These are phyloP conservation scores for Gulo gulo DNA, from an alignment of 2,113 vertebrate species.

Conservation along the genomic window DNA sequence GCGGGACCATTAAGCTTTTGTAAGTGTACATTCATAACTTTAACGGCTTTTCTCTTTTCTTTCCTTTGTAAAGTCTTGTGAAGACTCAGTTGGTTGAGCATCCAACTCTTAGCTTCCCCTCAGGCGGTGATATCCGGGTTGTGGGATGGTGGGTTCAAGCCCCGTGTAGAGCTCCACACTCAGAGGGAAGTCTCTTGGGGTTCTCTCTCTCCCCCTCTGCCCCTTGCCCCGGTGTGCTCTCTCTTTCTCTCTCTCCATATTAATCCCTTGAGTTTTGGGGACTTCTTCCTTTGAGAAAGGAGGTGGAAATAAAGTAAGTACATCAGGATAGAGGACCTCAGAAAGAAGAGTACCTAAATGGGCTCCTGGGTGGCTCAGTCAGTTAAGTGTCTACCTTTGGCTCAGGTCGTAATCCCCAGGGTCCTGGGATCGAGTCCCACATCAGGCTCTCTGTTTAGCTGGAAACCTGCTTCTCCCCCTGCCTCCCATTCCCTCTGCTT, in stretches of 20 bases:
- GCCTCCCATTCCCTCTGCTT: too few species aligned
- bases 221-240: neutral
- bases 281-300: neutral
- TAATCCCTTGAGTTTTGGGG: neutral
- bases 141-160: neutral
- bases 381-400: neutral
- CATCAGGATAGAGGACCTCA: neutral
- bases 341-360: neutral
- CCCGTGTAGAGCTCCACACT: neutral
- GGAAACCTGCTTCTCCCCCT: too few species aligned
- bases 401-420: neutral
- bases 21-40: neutral
- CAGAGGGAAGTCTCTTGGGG: neutral
- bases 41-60: neutral
- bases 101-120: neutral
- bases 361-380: neutral
- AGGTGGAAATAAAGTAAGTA: neutral
- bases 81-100: neutral
- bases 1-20: neutral
- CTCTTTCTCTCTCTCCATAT: neutral
- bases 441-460: neutral
- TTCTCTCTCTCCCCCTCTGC: neutral
- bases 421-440: neutral
- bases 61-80: neutral
- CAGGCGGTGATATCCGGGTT: rapidly evolving